phyloP scores from a whole-genome alignment of 2,888 invertebrate genomes.

The Mimas tiliae region DNA sequence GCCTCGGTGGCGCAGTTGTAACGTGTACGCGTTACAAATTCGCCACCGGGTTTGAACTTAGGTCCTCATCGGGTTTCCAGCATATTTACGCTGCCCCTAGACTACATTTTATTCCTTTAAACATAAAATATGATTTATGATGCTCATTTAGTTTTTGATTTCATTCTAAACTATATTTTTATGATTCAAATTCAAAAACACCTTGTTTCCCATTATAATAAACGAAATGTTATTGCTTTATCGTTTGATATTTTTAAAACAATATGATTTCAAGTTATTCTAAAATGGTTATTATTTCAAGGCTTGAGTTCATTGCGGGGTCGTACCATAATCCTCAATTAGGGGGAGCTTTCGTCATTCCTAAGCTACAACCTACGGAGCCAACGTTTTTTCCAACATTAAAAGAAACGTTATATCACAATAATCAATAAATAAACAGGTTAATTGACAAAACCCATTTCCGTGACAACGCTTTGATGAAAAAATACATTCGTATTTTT shows the following conservation, averaged over 20 bases:
- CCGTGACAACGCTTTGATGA: background rate
- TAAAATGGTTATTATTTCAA: constrained; percentile 6
- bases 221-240: background rate
- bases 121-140: too few relatives aligned
- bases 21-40: too few relatives aligned
- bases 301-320: background rate
- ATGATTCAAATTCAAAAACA: too few relatives aligned
- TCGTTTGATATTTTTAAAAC: background rate
- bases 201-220: too few relatives aligned
- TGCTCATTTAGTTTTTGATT: too few relatives aligned
- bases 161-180: too few relatives aligned
- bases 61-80: too few relatives aligned
- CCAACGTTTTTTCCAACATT: background rate
- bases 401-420: background rate
- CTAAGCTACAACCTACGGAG: background rate
- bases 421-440: background rate
- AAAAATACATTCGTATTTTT: constrained; percentile 9
- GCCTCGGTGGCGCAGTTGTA: too few relatives aligned
- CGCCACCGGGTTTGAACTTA: too few relatives aligned
- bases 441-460: background rate
- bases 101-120: too few relatives aligned
- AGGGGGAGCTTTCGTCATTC: background rate
- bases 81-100: too few relatives aligned
- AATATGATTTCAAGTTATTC: background rate
- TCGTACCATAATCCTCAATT: constrained; percentile 1